Conservation (phyloP, 2,113 vertebrate species). For the Hyaena hyaena region DNA sequence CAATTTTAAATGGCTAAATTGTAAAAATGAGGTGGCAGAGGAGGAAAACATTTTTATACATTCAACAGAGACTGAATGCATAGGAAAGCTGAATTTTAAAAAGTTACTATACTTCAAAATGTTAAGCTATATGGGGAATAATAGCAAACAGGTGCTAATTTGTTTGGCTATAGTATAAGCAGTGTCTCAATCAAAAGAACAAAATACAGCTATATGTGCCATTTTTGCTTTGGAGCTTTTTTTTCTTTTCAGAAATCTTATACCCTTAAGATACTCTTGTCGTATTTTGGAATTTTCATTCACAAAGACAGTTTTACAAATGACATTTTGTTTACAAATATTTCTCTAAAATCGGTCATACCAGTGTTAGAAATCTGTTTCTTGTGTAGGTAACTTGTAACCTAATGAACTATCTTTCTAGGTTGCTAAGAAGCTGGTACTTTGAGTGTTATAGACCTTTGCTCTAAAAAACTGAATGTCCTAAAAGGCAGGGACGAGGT, state of each 20-base stretch:
- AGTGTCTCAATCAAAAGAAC: conserved; percentile 32
- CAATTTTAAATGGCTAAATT: conserved; percentile 44
- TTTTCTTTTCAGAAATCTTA: conserved; percentile 38
- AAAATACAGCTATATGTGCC: conserved; percentile 22
- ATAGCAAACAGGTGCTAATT: conserved; percentile 70
- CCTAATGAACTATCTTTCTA: conserved; percentile 45
- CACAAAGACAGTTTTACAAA: conserved; percentile 57
- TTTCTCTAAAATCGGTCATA: conserved; percentile 50
- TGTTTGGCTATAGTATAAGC: conserved; percentile 1
- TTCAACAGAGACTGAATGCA: conserved; percentile 39
- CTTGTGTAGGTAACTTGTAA: conserved; percentile 52
- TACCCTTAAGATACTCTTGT: conserved; percentile 35
- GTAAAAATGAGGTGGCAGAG: conserved; percentile 31
- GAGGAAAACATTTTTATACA: conserved; percentile 6
- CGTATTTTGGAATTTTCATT: conserved; percentile 59
- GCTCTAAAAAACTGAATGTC: conserved; percentile 61
- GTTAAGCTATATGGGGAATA: conserved; percentile 48
- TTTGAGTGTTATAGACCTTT: conserved; percentile 63
- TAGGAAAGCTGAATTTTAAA: conserved; percentile 28
- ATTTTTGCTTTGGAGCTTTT: conserved; percentile 24
- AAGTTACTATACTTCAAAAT: conserved; percentile 39
- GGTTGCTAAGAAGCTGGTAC: conserved; percentile 60
- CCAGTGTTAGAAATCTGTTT: conserved; percentile 67
- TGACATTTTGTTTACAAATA: conserved; percentile 72
- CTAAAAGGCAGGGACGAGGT: neutral